Evolutionary conservation across 2,888 invertebrate genomes (phyloP).

Genomic region (Caenorhabditis uteleia): DNA sequence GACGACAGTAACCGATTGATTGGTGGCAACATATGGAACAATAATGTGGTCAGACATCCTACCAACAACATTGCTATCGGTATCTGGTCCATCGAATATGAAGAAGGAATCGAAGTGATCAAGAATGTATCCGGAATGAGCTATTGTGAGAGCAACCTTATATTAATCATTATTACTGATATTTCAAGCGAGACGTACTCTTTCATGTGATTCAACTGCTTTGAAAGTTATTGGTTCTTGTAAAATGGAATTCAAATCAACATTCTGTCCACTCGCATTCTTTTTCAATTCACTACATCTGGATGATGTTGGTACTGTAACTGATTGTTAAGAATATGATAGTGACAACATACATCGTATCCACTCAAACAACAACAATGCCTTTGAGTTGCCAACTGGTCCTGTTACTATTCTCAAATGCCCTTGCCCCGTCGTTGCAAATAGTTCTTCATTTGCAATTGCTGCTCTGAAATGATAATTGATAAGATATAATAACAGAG

Average conservation of each 20-base stretch:
- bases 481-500: neutral
- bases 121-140: constrained; percentile 21
- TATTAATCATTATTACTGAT: neutral
- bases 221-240: constrained; percentile 15
- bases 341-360: constrained; percentile 6
- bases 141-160: constrained; percentile 21
- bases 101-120: constrained; percentile 34
- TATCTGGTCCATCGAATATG: constrained; percentile 26
- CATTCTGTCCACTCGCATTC: constrained; percentile 16
- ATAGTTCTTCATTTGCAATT: constrained; percentile 24
- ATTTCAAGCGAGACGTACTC: neutral
- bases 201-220: constrained; percentile 6
- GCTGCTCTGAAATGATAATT: constrained; percentile 4
- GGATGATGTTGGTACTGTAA: constrained; percentile 14
- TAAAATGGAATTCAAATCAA: constrained; percentile 15
- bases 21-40: constrained; percentile 9
- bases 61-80: constrained; percentile 9
- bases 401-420: constrained; percentile 9
- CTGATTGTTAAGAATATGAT: neutral
- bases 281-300: constrained; percentile 7
- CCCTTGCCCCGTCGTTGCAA: constrained; percentile 17
- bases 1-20: constrained; percentile 21
- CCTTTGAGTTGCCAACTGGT: constrained; percentile 17
- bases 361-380: constrained; percentile 24
- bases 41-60: constrained; percentile 21